Evolutionary conservation across 2,797 vertebrate genomes (phyloP).

Genomic region (Erithacus rubecula): DNA sequence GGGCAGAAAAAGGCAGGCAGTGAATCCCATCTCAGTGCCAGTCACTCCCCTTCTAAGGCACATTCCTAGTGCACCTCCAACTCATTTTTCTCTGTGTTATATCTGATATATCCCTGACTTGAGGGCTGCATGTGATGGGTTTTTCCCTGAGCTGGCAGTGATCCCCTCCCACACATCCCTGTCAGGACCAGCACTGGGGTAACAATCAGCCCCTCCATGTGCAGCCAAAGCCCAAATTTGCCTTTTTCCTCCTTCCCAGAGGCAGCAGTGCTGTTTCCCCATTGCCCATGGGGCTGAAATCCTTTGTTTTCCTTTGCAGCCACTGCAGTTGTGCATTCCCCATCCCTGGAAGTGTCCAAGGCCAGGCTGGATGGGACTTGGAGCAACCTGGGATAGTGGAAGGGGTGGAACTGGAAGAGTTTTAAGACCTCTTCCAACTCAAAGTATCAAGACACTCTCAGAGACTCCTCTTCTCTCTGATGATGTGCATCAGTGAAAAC

Average conservation of each 20-base stretch:
- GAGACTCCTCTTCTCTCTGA: neutral
- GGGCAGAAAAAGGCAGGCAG: neutral
- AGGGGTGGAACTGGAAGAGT: rapidly evolving
- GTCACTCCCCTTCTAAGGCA: rapidly evolving
- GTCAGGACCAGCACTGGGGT: neutral
- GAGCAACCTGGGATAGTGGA: rapidly evolving
- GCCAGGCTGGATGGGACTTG: rapidly evolving
- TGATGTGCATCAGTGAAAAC: neutral
- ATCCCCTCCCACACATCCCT: neutral
- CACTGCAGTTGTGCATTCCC: neutral
- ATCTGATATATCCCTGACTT: too few relatives aligned
- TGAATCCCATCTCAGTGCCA: neutral
- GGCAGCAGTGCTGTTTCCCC: neutral
- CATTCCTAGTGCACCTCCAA: neutral
- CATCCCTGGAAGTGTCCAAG: neutral
- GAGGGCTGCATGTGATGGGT: neutral
- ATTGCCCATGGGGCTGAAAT: neutral
- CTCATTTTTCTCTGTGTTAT: neutral
- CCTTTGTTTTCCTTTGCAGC: neutral
- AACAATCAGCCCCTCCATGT: neutral
- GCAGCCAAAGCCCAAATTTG: neutral
- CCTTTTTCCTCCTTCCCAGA: neutral
- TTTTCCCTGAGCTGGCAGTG: neutral
- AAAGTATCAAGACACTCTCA: neutral
- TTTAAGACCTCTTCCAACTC: neutral